These are phyloP conservation scores for Trachelus troglodyta DNA, from an alignment of 2,888 invertebrate genomes.

Conservation along the genomic window DNA sequence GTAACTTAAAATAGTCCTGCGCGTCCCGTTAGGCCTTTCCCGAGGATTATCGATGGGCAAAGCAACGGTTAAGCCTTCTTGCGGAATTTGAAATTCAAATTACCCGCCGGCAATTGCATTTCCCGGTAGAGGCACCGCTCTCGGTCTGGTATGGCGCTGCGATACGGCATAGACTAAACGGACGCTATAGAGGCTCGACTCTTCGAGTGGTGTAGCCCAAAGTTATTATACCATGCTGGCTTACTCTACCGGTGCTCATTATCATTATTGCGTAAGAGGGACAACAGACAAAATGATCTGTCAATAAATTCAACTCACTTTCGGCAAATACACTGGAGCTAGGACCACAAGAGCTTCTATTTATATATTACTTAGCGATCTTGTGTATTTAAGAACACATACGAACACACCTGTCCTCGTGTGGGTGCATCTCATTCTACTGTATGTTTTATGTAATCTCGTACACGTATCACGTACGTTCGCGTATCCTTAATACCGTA, in stretches of 20 bases:
- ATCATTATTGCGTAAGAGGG: not conserved
- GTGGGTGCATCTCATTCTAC: not conserved
- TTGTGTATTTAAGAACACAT: not conserved
- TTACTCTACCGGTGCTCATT: not conserved
- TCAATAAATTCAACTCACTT: conserved; percentile 31
- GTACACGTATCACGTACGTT: not conserved
- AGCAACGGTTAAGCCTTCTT: not conserved
- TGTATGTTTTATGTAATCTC: not conserved
- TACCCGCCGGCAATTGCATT: conserved; percentile 23
- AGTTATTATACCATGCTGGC: not conserved
- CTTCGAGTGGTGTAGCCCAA: not conserved
- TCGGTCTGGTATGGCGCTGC: not conserved
- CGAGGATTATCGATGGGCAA: not conserved
- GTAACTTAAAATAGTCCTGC: not conserved
- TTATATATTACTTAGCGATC: not conserved
- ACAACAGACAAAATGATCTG: not conserved
- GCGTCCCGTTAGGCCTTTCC: not conserved
- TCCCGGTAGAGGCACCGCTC: conserved; percentile 5
- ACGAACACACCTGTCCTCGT: not conserved
- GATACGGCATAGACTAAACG: not conserved
- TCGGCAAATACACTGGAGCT: conserved; percentile 30
- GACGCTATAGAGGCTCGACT: not conserved
- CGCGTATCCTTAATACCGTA: not conserved
- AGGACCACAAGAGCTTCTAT: not conserved
- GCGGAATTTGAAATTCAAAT: conserved; percentile 41